phyloP scores from a whole-genome alignment of 2,888 invertebrate genomes.

The Hydrotaea diabolus region DNA sequence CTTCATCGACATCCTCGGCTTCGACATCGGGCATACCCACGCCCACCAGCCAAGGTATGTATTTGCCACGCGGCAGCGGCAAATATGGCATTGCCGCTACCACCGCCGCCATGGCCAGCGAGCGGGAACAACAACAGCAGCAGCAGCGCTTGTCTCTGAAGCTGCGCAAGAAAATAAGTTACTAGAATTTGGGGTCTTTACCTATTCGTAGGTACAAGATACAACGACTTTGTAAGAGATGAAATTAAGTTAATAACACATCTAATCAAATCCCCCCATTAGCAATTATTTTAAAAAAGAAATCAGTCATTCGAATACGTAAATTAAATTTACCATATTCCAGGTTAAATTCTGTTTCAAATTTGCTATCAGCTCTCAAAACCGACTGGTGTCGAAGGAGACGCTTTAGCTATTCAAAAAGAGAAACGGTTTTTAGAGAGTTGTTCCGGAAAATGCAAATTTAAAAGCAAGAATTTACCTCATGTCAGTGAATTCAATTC shows the following conservation, averaged over 20 bases:
- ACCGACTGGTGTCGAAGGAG: too few species aligned
- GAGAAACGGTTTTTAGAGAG: too few species aligned
- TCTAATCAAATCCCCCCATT: neutral
- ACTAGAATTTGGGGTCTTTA: conserved; percentile 70
- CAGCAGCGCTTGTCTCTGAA: conserved; percentile 76
- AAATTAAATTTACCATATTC: too few species aligned
- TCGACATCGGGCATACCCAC: conserved; percentile 77
- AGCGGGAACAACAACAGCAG: conserved; percentile 71
- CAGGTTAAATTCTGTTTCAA: too few species aligned
- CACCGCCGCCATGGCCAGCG: conserved; percentile 67
- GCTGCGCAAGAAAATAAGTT: conserved; percentile 80
- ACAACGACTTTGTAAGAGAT: conserved; percentile 41
- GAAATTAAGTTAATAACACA: neutral
- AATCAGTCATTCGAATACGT: too few species aligned
- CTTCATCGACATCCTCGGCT: conserved; percentile 75
- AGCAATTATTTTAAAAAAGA: too few species aligned
- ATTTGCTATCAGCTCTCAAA: too few species aligned
- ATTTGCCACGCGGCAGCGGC: conserved; percentile 70
- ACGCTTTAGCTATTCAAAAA: too few species aligned
- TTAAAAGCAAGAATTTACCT: too few species aligned
- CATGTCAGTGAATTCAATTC: too few species aligned
- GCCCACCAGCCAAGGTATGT: conserved; percentile 72
- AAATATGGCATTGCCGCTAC: conserved; percentile 68
- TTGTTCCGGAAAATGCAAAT: too few species aligned
- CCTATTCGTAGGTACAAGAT: conserved; percentile 59